A percentile compares a stretch with the other conserved stretches of the same genome.
Conservation (phyloP, 2,113 vertebrate genomes). For the Apus apus region DNA sequence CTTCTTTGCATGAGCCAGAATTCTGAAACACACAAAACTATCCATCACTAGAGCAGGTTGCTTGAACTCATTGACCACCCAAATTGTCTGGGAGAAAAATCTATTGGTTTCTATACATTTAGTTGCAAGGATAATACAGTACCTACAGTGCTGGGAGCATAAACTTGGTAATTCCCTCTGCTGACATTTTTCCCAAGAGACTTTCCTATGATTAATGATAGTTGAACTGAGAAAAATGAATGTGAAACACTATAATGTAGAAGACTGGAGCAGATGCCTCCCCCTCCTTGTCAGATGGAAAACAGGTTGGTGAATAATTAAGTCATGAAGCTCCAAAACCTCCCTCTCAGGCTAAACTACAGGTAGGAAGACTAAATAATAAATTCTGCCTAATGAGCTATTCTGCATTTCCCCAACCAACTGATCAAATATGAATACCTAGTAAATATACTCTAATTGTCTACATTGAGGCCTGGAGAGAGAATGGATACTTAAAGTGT, state of each 20-base stretch:
- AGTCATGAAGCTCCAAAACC: slow-evolving; percentile 21
- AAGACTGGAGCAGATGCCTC: slow-evolving; percentile 18
- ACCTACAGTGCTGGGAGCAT: neutral
- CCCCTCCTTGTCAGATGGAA: slow-evolving; percentile 42
- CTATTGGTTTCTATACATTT: slow-evolving; percentile 21
- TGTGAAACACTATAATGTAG: neutral
- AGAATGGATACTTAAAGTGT: neutral
- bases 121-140: slow-evolving; percentile 34
- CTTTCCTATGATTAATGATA: slow-evolving; percentile 59
- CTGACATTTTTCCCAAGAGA: slow-evolving; percentile 17
- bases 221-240: slow-evolving; percentile 59
- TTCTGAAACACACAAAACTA: slow-evolving; percentile 17
- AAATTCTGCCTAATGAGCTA: slow-evolving; percentile 56
- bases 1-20: neutral
- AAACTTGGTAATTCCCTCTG: slow-evolving; percentile 34
- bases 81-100: slow-evolving; percentile 41
- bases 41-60: slow-evolving; percentile 44
- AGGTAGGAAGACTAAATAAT: slow-evolving; percentile 22
- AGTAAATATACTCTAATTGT: slow-evolving; percentile 31
- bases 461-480: slow-evolving; percentile 13
- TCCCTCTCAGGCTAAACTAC: slow-evolving; percentile 19
- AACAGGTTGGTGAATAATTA: slow-evolving; percentile 53
- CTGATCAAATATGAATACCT: slow-evolving; percentile 49
- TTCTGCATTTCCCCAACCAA: slow-evolving; percentile 46
- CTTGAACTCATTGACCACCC: slow-evolving; percentile 57